Evolutionary conservation across 2,888 invertebrate species (phyloP), one percentile per base, ranked within the genome.

Genomic region (Eudasyphora cyanicolor): DNA sequence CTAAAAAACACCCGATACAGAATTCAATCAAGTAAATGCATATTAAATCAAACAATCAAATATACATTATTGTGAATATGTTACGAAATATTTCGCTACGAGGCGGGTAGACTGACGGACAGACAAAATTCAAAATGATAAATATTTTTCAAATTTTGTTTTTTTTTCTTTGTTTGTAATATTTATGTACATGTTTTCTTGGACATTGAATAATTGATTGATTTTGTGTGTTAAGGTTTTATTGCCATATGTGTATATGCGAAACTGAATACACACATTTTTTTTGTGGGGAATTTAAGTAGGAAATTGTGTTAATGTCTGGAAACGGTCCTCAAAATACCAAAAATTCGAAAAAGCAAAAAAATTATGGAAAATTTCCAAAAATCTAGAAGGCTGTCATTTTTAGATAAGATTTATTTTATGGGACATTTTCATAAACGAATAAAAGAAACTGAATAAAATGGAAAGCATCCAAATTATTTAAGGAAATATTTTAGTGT

Each of bases 211-310:
- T 2, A 32, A 32, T 62, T 62, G 62, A 62, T 62, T 29, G 62
- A 62, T 62, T 62, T 62, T 62, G 32, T 32, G 17, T 62, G 62
- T 62, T 62, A 29, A 62, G 32, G 32, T 62, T 32, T 62, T 62
- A 21, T 17, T 12, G 45, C 45, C 45, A 14, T 45, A 14, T 45
- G n/a, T 51, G 51, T 51, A 51, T 24, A 57, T 57, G 3, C 1
- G 5, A 10, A 17, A 57, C 14, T 12, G 2, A 21, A 17, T 8
- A 62, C 5, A 6, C 8, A 32, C 32, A 17, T 14, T 29, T 60
- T 10, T 14, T 60, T 29, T 10, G 17, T 12, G 12, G 0, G 1
- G 17, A n/a, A n/a, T n/a, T n/a, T 29, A 32, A 12, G 14, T 32
- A 24, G 45, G 45, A 45, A 45, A 45, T n/a, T 45, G 6, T n/a